These are phyloP conservation scores for Dryomyza anilis DNA, from an alignment of 2,888 invertebrate genomes.

Conservation along the genomic window DNA sequence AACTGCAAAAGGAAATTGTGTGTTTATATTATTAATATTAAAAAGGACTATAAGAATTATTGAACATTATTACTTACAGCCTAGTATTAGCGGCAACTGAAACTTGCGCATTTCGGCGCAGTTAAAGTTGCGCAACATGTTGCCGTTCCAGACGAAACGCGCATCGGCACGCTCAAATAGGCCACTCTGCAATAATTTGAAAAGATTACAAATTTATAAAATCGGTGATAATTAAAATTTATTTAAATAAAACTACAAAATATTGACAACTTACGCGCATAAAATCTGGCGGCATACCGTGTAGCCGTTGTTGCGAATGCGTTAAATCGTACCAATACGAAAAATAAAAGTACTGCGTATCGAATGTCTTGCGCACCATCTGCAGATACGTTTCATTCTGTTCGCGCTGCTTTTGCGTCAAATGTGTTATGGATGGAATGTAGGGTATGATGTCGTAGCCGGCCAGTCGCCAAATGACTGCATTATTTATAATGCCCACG, in stretches of 20 bases:
- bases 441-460: constrained; percentile 86
- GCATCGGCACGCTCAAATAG: constrained; percentile 80
- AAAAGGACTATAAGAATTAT: neutral
- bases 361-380: constrained; percentile 82
- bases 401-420: constrained; percentile 80
- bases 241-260: too few species aligned
- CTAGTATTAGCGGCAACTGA: constrained; percentile 88
- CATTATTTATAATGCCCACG: constrained; percentile 80
- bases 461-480: constrained; percentile 78
- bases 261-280: neutral
- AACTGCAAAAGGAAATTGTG: too few species aligned
- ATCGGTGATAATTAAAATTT: too few species aligned
- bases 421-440: constrained; percentile 80
- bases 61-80: constrained; percentile 73
- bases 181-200: constrained; percentile 66
- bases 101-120: constrained; percentile 77
- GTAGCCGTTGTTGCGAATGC: constrained; percentile 86
- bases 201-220: constrained; percentile 9
- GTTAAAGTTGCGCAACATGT: constrained; percentile 77
- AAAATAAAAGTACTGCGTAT: constrained; percentile 89
- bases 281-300: constrained; percentile 76
- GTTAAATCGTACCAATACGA: constrained; percentile 93
- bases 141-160: constrained; percentile 93
- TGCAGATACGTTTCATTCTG: constrained; percentile 83
- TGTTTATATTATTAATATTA: neutral